Evolutionary conservation across 2,113 vertebrate species (phyloP).

Genomic region (Amphiprion ocellaris): DNA sequence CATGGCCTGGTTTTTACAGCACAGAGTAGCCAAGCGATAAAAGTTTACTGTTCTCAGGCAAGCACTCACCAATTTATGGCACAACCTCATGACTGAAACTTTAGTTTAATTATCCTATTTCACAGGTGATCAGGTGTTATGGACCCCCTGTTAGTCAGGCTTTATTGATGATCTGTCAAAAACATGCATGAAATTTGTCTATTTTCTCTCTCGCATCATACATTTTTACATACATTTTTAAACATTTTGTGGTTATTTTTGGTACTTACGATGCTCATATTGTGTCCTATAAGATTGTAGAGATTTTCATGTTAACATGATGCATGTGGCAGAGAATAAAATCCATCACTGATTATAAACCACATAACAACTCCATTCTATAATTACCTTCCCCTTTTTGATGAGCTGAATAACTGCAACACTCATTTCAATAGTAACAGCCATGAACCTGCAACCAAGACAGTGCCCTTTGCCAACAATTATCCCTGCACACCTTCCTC

Average conservation of each 20-base stretch:
- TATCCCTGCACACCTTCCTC: too few species aligned
- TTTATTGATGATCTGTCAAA: slow-evolving; percentile 65
- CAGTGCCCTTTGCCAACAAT: too few species aligned
- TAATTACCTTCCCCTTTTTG: too few species aligned
- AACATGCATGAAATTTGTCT: slow-evolving; percentile 21
- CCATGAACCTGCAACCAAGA: too few species aligned
- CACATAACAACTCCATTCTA: too few species aligned
- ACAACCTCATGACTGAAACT: slow-evolving; percentile 56
- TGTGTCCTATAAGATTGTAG: background rate
- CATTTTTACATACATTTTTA: background rate
- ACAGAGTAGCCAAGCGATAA: slow-evolving; percentile 58
- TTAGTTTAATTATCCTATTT: slow-evolving; percentile 75
- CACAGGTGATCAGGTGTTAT: slow-evolving; percentile 72
- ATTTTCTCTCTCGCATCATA: background rate
- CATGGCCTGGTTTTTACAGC: slow-evolving; percentile 60
- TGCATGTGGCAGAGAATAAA: too few species aligned
- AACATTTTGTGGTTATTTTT: background rate
- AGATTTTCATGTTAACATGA: background rate
- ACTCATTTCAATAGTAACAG: too few species aligned
- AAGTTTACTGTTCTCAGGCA: slow-evolving; percentile 67
- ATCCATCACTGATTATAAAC: too few species aligned
- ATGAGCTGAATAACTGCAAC: too few species aligned
- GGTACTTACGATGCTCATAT: background rate
- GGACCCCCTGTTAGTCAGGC: slow-evolving; percentile 55
- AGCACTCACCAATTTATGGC: slow-evolving; percentile 62